These are phyloP conservation scores for Listrodromus nycthemerus DNA, from an alignment of 2,888 invertebrate genomes.

Conservation along the genomic window DNA sequence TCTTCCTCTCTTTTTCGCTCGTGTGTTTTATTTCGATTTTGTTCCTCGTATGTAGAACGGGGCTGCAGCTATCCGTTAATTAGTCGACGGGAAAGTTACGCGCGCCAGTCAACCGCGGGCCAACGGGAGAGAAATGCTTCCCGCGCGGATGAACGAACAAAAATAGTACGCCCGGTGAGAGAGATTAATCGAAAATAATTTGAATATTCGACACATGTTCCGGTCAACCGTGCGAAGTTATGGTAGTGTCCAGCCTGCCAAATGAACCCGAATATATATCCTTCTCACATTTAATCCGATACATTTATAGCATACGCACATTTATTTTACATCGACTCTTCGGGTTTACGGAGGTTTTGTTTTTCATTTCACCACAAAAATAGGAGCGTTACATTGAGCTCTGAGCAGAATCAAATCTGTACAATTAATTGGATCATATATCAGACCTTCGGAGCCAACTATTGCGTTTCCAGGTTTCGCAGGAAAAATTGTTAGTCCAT, in stretches of 20 bases:
- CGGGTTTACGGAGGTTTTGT: not conserved
- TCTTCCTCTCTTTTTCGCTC: not conserved
- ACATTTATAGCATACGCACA: not conserved
- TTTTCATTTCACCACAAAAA: not conserved
- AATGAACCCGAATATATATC: not conserved
- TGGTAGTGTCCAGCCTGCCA: not conserved
- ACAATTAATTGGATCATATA: not conserved
- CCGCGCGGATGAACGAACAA: conserved; percentile 19
- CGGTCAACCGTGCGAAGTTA: no score
- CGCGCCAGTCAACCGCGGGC: not conserved
- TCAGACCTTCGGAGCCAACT: not conserved
- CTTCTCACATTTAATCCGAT: not conserved
- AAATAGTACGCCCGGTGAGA: not conserved
- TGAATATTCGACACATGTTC: not conserved
- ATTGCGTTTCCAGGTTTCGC: not conserved
- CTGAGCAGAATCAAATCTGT: no score
- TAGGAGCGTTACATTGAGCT: no score
- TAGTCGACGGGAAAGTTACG: conserved; percentile 4
- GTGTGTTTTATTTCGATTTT: conserved; percentile 53
- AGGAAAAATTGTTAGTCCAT: not conserved
- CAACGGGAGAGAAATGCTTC: not conserved
- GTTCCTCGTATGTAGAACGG: conserved; percentile 27
- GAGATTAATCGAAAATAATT: conserved; percentile 11
- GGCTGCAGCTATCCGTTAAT: conserved; percentile 16
- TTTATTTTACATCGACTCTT: not conserved